Evolutionary conservation across 2,113 vertebrate genomes (phyloP).

Genomic region (rat (Rattus norvegicus)): DNA sequence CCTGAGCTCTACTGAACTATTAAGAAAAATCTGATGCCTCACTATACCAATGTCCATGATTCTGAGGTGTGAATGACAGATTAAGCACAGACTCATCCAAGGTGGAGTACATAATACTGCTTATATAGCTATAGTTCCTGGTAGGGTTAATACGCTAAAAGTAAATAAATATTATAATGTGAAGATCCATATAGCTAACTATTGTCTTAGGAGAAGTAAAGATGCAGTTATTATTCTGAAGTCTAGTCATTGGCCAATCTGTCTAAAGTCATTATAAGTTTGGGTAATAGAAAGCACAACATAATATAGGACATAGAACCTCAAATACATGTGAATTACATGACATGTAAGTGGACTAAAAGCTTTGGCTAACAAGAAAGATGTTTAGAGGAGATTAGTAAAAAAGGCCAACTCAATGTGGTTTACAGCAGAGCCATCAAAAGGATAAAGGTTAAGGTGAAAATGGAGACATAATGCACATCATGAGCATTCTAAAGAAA

Average conservation of each 20-base stretch:
- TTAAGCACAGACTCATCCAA: not conserved
- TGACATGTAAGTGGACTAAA: conserved; percentile 59
- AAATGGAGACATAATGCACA: conserved; percentile 3
- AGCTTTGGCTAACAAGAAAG: conserved; percentile 56
- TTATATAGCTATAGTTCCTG: not conserved
- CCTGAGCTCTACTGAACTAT: not conserved
- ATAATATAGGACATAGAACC: conserved; percentile 40
- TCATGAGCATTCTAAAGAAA: not conserved
- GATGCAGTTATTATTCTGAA: not conserved
- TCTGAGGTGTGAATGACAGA: not conserved
- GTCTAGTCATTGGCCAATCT: not conserved
- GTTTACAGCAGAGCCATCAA: conserved; percentile 26
- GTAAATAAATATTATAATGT: not conserved
- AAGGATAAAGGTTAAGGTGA: conserved; percentile 53
- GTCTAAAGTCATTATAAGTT: not conserved
- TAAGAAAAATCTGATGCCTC: not conserved
- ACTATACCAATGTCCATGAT: not conserved
- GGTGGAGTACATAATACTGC: not conserved
- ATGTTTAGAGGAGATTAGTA: conserved; percentile 43
- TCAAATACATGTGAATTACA: conserved; percentile 43
- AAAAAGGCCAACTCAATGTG: conserved; percentile 32
- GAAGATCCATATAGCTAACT: not conserved
- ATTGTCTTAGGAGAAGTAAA: not conserved
- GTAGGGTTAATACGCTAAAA: not conserved
- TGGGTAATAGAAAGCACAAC: conserved; percentile 35